Evolutionary conservation across 2,888 invertebrate species (phyloP).

Genomic region (Eristalis arbustorum): DNA sequence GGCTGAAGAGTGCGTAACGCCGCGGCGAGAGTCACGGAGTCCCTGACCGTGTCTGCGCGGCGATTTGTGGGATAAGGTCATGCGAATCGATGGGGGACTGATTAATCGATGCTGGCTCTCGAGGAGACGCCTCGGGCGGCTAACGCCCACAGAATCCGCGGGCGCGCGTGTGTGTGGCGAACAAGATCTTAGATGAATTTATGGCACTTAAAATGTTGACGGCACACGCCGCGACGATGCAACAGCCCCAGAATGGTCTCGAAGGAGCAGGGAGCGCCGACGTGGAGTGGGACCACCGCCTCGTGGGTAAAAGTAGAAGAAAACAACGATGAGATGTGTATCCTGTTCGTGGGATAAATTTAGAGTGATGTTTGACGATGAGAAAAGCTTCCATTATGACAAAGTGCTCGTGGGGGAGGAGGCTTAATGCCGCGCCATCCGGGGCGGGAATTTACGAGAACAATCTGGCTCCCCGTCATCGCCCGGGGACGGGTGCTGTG

Average conservation of each 20-base stretch:
- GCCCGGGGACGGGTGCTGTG: background rate
- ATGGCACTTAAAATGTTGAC: background rate
- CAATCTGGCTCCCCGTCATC: background rate
- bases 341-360: background rate
- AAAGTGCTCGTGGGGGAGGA: background rate
- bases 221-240: background rate
- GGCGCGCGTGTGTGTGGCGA: too few species aligned
- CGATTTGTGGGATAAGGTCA: slow-evolving; percentile 58
- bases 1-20: slow-evolving; percentile 47
- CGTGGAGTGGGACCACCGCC: too few species aligned
- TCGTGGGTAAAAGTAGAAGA: background rate
- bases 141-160: background rate
- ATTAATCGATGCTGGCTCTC: slow-evolving; percentile 27
- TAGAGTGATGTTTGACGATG: slow-evolving; percentile 18
- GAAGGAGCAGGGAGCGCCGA: background rate
- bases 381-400: background rate
- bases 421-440: background rate
- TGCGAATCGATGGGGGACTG: slow-evolving; percentile 16
- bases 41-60: slow-evolving; percentile 36
- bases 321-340: background rate
- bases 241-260: background rate
- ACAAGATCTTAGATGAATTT: background rate
- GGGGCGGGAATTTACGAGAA: background rate
- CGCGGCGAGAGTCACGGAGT: slow-evolving; percentile 21
- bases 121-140: slow-evolving; percentile 3